These are phyloP conservation scores for Dipus sagitta DNA, from an alignment of 2,797 vertebrate species.

Conservation along the genomic window DNA sequence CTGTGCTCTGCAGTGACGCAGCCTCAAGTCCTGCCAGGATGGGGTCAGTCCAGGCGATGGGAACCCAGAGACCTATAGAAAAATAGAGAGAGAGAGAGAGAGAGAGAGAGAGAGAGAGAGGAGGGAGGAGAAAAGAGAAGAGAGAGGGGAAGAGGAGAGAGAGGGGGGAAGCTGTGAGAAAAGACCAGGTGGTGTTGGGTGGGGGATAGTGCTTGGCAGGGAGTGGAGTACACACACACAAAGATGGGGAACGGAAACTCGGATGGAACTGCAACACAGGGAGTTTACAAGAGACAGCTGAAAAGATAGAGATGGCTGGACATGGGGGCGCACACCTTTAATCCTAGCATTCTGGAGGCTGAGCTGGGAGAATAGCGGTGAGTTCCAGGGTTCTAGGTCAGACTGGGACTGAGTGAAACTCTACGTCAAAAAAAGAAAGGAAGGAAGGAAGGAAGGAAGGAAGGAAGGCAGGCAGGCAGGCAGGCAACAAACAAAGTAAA, in stretches of 20 bases:
- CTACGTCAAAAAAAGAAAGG: no score
- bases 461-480: no score
- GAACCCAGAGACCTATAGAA: not conserved
- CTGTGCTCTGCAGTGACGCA: conserved; percentile 74
- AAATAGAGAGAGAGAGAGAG: not conserved
- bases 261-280: no score
- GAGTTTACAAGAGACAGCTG: not conserved
- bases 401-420: no score
- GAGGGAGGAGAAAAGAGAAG: not conserved
- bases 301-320: not conserved
- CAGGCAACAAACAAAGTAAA: not conserved
- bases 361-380: no score
- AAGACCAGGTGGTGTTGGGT: no score
- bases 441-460: no score
- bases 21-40: conserved; percentile 59
- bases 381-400: no score
- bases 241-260: no score
- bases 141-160: not conserved
- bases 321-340: not conserved
- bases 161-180: not conserved
- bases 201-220: no score
- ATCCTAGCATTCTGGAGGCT: no score
- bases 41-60: not conserved
- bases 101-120: not conserved
- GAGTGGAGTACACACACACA: no score